These are phyloP conservation scores for Bathynomus jamesi DNA, from an alignment of 1,140 invertebrate species.

Conservation along the genomic window DNA sequence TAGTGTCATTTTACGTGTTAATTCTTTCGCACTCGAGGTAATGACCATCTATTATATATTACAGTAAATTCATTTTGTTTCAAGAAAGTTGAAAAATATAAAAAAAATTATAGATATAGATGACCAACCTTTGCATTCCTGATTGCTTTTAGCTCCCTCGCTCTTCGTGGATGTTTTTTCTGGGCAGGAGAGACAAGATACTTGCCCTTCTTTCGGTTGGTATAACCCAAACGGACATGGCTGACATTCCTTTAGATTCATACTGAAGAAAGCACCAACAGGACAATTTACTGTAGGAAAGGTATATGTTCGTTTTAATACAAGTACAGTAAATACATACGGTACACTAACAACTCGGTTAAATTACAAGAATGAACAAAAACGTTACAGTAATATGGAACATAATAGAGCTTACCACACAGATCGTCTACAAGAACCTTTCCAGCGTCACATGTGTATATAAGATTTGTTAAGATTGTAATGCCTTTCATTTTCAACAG, in stretches of 20 bases:
- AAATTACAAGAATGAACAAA: too few relatives aligned
- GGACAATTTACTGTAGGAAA: conserved; percentile 58
- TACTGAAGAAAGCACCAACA: conserved; percentile 57
- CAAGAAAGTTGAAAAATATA: too few relatives aligned
- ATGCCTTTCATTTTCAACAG: conserved; percentile 40
- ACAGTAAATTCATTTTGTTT: too few relatives aligned
- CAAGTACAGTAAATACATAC: too few relatives aligned
- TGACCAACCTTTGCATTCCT: conserved; percentile 57
- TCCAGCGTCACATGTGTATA: conserved; percentile 43
- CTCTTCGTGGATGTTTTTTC: conserved; percentile 52
- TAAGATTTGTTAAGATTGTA: conserved; percentile 38
- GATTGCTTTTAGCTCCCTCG: conserved; percentile 48
- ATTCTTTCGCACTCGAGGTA: too few relatives aligned
- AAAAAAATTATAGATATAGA: too few relatives aligned
- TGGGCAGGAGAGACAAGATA: conserved; percentile 53
- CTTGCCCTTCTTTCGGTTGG: conserved; percentile 50
- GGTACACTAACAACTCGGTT: too few relatives aligned
- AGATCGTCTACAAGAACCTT: conserved; percentile 41
- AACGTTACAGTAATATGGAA: too few relatives aligned
- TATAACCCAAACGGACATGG: conserved; percentile 55
- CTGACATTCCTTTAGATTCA: conserved; percentile 48
- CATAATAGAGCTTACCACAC: conserved; percentile 47
- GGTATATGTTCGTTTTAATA: too few relatives aligned
- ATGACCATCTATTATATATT: too few relatives aligned
- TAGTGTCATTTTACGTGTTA: too few relatives aligned